Conservation (phyloP, 2,113 vertebrate genomes). For the Crotalus viridis region DNA sequence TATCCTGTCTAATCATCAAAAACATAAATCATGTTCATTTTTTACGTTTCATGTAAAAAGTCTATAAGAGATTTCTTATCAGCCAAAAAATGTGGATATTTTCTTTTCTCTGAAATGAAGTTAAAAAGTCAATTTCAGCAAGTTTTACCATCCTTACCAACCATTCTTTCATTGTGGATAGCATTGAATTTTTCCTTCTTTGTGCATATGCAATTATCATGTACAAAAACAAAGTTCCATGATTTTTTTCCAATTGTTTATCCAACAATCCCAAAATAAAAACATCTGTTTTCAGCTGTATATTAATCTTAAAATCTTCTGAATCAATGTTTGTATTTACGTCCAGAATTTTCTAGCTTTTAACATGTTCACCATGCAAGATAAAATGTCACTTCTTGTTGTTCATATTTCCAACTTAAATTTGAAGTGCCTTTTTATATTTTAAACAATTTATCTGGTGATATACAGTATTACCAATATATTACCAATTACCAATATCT, state of each 20-base stretch:
- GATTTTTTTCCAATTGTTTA: not conserved
- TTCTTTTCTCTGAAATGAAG: not conserved
- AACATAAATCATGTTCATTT: not conserved
- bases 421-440: not conserved
- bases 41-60: not conserved
- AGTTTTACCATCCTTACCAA: not conserved
- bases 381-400: not conserved
- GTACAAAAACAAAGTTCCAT: not conserved
- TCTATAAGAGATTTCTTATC: not conserved
- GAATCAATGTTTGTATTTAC: not conserved
- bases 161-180: not conserved
- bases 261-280: not conserved
- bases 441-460: not conserved
- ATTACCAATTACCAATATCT: not conserved
- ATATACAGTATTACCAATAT: not conserved
- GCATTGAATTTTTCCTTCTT: not conserved
- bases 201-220: not conserved
- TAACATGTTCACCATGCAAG: not conserved
- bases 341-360: not conserved
- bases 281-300: not conserved
- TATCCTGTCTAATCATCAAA: not conserved
- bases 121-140: not conserved
- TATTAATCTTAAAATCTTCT: not conserved
- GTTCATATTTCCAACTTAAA: not conserved
- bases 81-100: not conserved